Evolutionary conservation across 2,888 invertebrate species (phyloP).

Genomic region (Hylaea fasciaria): DNA sequence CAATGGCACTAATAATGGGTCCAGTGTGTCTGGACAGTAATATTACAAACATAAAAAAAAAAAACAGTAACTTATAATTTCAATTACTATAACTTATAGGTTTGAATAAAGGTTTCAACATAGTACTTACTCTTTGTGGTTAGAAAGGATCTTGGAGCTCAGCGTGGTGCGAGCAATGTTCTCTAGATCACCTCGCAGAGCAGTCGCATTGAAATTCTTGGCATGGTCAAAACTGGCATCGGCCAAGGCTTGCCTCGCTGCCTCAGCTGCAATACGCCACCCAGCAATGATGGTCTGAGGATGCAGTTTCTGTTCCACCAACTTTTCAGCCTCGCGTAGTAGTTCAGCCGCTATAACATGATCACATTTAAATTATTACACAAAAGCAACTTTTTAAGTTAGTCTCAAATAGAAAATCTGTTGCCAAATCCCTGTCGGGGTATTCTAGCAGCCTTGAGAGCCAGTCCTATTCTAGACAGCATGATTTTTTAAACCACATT

Average conservation of each 20-base stretch:
- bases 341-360: conserved; percentile 92
- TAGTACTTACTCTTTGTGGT: conserved; percentile 92
- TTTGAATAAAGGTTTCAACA: too few species aligned
- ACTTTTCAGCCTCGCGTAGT: conserved; percentile 96
- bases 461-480: too few species aligned
- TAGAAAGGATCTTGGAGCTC: conserved; percentile 98
- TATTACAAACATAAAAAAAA: background rate
- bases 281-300: conserved; percentile 99
- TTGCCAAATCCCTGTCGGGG: too few species aligned
- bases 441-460: too few species aligned
- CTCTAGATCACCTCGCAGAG: conserved; percentile 94
- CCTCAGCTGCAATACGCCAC: conserved; percentile 95
- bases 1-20: too few species aligned
- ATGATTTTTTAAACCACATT: too few species aligned
- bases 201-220: conserved; percentile 86
- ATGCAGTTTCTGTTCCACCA: conserved; percentile 97
- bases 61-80: too few species aligned
- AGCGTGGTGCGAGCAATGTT: conserved; percentile 99
- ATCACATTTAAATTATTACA: background rate
- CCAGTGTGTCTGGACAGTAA: too few species aligned
- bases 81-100: too few species aligned
- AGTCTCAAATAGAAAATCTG: too few species aligned
- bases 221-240: conserved; percentile 93
- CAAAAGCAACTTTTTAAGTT: too few species aligned
- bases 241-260: conserved; percentile 93